A percentile compares a stretch with the other conserved stretches of the same genome.
phyloP scores from a whole-genome alignment of 2,797 vertebrate species.

The Karalla daura region DNA sequence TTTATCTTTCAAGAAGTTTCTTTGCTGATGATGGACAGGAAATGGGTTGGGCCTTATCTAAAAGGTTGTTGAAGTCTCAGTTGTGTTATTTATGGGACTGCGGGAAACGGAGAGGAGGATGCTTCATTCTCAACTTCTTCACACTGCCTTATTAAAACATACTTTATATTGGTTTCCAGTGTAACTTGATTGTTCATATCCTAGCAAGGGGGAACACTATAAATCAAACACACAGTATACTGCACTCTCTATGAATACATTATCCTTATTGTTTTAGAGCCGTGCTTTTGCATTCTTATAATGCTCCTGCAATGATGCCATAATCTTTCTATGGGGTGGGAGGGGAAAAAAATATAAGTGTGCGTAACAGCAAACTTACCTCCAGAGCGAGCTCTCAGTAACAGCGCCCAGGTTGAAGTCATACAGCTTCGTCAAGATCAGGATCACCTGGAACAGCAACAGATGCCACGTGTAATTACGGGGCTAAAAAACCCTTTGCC shows the following conservation, averaged over 20 bases:
- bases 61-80: conserved; percentile 33
- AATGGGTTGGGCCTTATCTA: conserved; percentile 26
- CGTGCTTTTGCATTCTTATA: conserved; percentile 67
- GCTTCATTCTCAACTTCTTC: conserved; percentile 63
- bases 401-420: conserved; percentile 97
- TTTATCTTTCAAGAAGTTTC: conserved; percentile 56
- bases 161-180: conserved; percentile 73
- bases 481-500: conserved; percentile 37
- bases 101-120: conserved; percentile 45
- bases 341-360: conserved; percentile 21
- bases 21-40: conserved; percentile 54
- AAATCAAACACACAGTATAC: conserved; percentile 71
- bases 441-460: conserved; percentile 89
- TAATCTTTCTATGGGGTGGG: conserved; percentile 31
- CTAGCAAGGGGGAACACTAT: conserved; percentile 58
- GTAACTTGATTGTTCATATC: conserved; percentile 75
- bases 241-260: conserved; percentile 70
- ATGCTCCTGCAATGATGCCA: conserved; percentile 34
- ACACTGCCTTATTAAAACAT: conserved; percentile 78
- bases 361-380: conserved; percentile 83
- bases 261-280: conserved; percentile 67
- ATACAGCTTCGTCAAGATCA: conserved; percentile 98
- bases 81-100: conserved; percentile 58
- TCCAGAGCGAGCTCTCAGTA: conserved; percentile 98
- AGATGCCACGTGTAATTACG: conserved; percentile 57